Evolutionary conservation across 2,888 invertebrate genomes (phyloP).

Genomic region (Xestia rhomboidea): DNA sequence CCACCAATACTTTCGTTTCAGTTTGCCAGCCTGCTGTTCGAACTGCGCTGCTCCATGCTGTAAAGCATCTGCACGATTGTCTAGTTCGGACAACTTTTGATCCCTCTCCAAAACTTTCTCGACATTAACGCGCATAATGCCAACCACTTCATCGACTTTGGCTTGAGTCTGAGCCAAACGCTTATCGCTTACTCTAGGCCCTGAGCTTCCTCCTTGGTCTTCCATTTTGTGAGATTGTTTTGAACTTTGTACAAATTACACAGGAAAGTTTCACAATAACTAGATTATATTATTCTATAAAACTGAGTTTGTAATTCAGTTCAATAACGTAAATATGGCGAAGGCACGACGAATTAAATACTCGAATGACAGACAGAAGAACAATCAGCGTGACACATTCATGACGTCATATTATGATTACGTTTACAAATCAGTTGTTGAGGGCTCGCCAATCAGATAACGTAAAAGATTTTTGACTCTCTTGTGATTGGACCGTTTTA

Average conservation of each 20-base stretch:
- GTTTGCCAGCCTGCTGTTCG: slow-evolving; percentile 98
- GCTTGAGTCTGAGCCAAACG: slow-evolving; percentile 90
- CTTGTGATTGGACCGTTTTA: slow-evolving; percentile 39
- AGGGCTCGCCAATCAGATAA: slow-evolving; percentile 42
- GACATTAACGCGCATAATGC: slow-evolving; percentile 98
- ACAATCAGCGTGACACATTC: slow-evolving; percentile 69
- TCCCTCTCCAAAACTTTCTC: slow-evolving; percentile 99
- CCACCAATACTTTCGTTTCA: slow-evolving; percentile 99
- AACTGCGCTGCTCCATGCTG: slow-evolving; percentile 98
- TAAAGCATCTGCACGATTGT: slow-evolving; percentile 98
- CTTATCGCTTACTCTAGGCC: slow-evolving; percentile 87
- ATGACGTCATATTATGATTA: slow-evolving; percentile 67
- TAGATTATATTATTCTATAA: slow-evolving; percentile 11
- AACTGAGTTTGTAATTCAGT: slow-evolving; percentile 30
- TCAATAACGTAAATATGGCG: slow-evolving; percentile 72
- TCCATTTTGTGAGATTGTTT: slow-evolving; percentile 80
- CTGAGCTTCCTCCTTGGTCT: slow-evolving; percentile 88
- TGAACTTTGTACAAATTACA: slow-evolving; percentile 29
- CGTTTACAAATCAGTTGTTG: slow-evolving; percentile 31
- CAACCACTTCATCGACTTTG: slow-evolving; percentile 93
- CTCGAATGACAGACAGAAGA: slow-evolving; percentile 51
- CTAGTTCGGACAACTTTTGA: slow-evolving; percentile 98
- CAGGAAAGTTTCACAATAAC: slow-evolving; percentile 23
- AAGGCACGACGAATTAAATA: slow-evolving; percentile 59
- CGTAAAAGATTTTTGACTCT: neutral